Base-by-base conservation (phyloP, 2,888 invertebrate genomes). In the Coleophora flavipennella region DNA sequence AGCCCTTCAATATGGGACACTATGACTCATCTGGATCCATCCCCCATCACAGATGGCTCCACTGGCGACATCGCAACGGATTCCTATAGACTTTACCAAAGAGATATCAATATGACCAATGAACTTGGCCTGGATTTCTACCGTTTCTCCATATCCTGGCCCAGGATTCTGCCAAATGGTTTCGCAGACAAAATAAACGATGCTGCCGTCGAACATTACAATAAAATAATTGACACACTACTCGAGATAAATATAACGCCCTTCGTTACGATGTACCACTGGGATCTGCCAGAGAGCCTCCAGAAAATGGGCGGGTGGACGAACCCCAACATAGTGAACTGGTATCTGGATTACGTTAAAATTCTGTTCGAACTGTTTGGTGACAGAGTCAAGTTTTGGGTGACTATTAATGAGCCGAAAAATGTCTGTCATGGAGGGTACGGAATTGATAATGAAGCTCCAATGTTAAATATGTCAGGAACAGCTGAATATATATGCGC, bases 61-160 rank as follows among this genome's bases (percentile, higher is more conserved):
- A 63, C 49, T 2, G 91, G 88, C 0, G 89, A 91, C 48, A 61
- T 88, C 0, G 87, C 91, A 0, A 87, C 89, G 27, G 88, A 92
- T 59, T 90, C 89, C 9, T 91, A 90, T 61, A 80, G 89, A 57
- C 83, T 76, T 37, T 89, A 86, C 59, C 70, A 81, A 50, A 81
- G 87, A 25, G 87, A 87, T 47, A 69, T 87, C 0, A 59, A 73
- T 42, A 61, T 83, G 36, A 55, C 84, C 40, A 67, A 63, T 32
- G 68, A 83, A 32, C 55, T 87, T 0, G 76, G 79, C 4, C 57
- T 88, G 0, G 59, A 87, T 42, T 85, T 84, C 53, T 89, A 88
- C 52, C 65, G 86, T 31, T 89, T 89, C 61, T 89, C 89, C 2
- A 62, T 89, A 31, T 86, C 90, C 0, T 92, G 91, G 92, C 51